phyloP scores from a whole-genome alignment of 2,888 invertebrate species.

The Magallana nippona region DNA sequence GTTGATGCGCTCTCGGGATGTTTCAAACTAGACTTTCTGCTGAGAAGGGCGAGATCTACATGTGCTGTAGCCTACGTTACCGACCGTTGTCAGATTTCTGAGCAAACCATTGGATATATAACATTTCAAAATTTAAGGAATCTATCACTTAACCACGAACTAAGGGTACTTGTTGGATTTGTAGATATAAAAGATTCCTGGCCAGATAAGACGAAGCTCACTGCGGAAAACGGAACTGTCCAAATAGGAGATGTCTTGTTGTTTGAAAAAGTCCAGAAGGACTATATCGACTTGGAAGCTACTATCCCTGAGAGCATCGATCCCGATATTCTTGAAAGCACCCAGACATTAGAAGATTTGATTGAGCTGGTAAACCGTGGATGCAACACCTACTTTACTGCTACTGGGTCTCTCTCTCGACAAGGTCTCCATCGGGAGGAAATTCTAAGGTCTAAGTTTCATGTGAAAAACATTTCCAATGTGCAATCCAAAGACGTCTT shows the following conservation, averaged over 20 bases:
- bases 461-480: constrained; percentile 58
- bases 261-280: neutral
- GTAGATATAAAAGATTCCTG: neutral
- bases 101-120: neutral
- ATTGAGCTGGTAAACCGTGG: constrained; percentile 66
- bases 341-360: constrained; percentile 45
- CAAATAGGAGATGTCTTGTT: neutral
- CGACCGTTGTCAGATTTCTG: neutral
- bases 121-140: neutral
- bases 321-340: constrained; percentile 51
- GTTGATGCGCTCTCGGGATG: constrained; percentile 14
- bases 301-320: constrained; percentile 17
- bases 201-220: neutral
- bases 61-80: neutral
- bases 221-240: neutral
- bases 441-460: constrained; percentile 68
- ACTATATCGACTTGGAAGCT: neutral
- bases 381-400: constrained; percentile 66
- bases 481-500: constrained; percentile 45
- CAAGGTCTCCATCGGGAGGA: constrained; percentile 69
- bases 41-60: neutral
- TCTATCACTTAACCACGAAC: neutral
- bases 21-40: neutral
- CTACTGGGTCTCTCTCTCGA: constrained; percentile 59
- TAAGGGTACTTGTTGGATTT: neutral